A percentile compares a stretch with the other conserved stretches of the same genome.
These are phyloP conservation scores for Odontocolon sp. DNA, from an alignment of 2,888 invertebrate genomes.

Conservation along the genomic window DNA sequence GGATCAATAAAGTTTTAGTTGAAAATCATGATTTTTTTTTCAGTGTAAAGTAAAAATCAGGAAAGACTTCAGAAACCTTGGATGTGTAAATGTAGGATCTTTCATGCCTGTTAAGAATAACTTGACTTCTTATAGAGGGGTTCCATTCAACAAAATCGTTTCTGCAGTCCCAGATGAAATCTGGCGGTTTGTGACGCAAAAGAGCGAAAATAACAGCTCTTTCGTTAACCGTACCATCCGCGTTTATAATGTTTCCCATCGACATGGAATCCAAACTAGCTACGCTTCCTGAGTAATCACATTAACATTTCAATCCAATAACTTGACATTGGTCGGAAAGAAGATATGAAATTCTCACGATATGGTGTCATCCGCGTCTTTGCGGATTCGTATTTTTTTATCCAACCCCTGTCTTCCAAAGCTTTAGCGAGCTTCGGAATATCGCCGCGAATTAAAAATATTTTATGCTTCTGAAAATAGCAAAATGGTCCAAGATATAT, in stretches of 20 bases:
- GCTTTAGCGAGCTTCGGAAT: slow-evolving; percentile 74
- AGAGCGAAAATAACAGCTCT: slow-evolving; percentile 71
- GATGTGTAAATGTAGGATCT: slow-evolving; percentile 75
- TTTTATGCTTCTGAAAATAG: slow-evolving; percentile 74
- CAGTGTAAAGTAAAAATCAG: no score
- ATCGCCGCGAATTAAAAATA: slow-evolving; percentile 76
- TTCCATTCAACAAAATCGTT: slow-evolving; percentile 77
- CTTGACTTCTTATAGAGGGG: slow-evolving; percentile 66
- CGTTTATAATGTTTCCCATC: slow-evolving; percentile 68
- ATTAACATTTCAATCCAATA: neutral
- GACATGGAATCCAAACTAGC: slow-evolving; percentile 71
- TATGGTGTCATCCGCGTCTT: slow-evolving; percentile 75
- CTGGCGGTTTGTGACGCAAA: slow-evolving; percentile 68
- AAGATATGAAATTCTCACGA: slow-evolving; percentile 63
- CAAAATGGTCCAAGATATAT: no score
- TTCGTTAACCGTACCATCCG: slow-evolving; percentile 73
- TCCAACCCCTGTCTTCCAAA: slow-evolving; percentile 74
- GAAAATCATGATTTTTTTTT: no score
- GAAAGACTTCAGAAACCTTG: slow-evolving; percentile 65
- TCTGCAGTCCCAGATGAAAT: slow-evolving; percentile 77
- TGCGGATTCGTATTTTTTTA: slow-evolving; percentile 75
- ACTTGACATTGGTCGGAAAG: neutral
- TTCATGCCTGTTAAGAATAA: slow-evolving; percentile 73
- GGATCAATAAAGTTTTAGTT: no score
- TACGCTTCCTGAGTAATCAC: slow-evolving; percentile 65